Base-by-base conservation (phyloP, 2,113 vertebrate species). In the Glaucidium brasilianum region DNA sequence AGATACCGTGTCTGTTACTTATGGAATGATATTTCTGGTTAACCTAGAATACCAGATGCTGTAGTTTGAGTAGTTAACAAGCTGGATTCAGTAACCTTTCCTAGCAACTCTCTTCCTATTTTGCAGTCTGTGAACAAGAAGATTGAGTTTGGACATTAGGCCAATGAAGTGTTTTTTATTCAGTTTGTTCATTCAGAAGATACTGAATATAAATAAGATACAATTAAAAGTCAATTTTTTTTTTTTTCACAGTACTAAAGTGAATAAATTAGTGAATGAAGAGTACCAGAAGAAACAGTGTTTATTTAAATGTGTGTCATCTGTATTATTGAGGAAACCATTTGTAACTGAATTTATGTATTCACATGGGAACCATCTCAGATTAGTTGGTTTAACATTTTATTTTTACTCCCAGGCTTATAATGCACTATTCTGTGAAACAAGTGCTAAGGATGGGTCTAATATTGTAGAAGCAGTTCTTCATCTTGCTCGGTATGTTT, bases 381-480 rank as follows among this genome's bases (percentile, higher is more conserved):
- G 29, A 37, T 56, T 62, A 47, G 16, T 60, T 93, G 41, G 29
- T 34, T 75, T 85, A 79, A 77, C 30, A 11, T 88, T 94, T 53
- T 82, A 2, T 81, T 96, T 97, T 69, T 83, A 71, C 56, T 93
- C 35, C 30, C 97, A 99, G 99, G 99, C 98, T 4, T 99, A 99
- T 21, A 98, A 97, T 88, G 98, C 98, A 0, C 94, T 99, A 16
- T 99, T 99, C 97, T 99, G 99, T 98, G 99, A 99, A 98, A 99
- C 99, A 81, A 99, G 99, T 60, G 99, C 99, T 92, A 99, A 99
- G 97, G 99, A 99, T 2, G 99, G 99, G 30, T 98, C 98, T 60
- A 99, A 99, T 79, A 93, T 99, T 63, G 97, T 99, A 59, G 99
- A 99, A 96, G 99, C 99, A 18, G 99, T 99, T 96, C 98, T 99